A percentile compares a stretch with the other conserved stretches of the same genome.
Conservation (phyloP, 2,113 vertebrate species). For the Campylomormyrus tamandua region DNA sequence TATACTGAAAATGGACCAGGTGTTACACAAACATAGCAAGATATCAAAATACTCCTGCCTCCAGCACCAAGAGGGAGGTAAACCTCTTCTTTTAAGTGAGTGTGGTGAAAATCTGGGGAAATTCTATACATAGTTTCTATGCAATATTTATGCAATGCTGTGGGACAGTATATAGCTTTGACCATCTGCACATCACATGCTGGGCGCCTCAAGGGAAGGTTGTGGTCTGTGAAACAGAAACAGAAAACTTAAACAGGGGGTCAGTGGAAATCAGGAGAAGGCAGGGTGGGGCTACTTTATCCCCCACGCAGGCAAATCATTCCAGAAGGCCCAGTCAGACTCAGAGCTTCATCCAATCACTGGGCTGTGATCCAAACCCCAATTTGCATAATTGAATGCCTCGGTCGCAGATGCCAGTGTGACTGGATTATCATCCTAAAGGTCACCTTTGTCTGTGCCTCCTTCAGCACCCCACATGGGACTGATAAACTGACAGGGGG, state of each 20-base stretch:
- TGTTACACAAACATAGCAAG: constrained; percentile 3
- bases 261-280: neutral
- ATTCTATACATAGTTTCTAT: neutral
- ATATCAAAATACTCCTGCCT: constrained; percentile 4
- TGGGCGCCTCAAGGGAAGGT: neutral
- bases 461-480: neutral
- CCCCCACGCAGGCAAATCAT: neutral
- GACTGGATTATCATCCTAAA: neutral
- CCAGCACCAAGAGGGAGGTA: neutral
- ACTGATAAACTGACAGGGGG: neutral
- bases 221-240: constrained; percentile 7
- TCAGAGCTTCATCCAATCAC: neutral
- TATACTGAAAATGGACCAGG: neutral
- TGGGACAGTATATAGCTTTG: neutral
- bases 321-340: neutral
- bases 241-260: constrained; percentile 3
- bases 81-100: constrained; percentile 4
- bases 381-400: constrained; percentile 10
- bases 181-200: constrained; percentile 18
- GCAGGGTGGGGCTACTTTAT: neutral
- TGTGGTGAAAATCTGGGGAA: constrained; percentile 3
- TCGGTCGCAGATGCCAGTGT: neutral
- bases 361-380: neutral
- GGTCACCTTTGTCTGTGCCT: neutral
- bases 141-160: constrained; percentile 5